phyloP scores from a whole-genome alignment of 1,140 invertebrate species.

The Drosophila takahashii region DNA sequence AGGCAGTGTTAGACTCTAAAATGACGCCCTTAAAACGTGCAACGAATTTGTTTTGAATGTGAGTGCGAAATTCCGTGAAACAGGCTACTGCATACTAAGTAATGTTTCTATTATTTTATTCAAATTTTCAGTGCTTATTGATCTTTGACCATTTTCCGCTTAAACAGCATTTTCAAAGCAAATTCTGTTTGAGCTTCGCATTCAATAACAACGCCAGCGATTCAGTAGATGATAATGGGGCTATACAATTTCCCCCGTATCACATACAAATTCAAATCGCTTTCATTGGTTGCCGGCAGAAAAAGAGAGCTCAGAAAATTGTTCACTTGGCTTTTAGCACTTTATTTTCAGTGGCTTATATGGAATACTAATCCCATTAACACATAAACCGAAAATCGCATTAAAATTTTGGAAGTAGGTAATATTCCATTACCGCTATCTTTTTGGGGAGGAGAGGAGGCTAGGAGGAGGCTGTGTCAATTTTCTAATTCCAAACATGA shows the following conservation, averaged over 20 bases:
- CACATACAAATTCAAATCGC: conserved; percentile 34
- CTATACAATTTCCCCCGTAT: conserved; percentile 11
- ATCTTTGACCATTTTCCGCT: background rate
- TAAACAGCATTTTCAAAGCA: background rate
- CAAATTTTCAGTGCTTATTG: background rate
- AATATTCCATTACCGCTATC: conserved; percentile 54
- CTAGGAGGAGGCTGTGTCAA: conserved; percentile 10
- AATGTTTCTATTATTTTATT: background rate
- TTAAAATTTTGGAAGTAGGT: conserved; percentile 33
- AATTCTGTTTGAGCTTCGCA: background rate
- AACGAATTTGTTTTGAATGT: background rate
- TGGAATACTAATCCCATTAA: conserved; percentile 58
- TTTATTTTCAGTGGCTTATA: conserved; percentile 29
- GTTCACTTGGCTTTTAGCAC: conserved; percentile 47
- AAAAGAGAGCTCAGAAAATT: conserved; percentile 9
- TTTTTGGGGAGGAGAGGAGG: background rate
- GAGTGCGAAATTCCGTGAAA: background rate
- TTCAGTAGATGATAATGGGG: background rate
- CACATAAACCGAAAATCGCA: conserved; percentile 48
- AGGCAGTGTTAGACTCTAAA: background rate
- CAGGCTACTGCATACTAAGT: background rate
- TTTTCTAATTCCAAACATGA: conserved; percentile 51
- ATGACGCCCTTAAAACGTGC: background rate
- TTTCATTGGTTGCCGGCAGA: conserved; percentile 7
- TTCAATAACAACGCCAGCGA: conserved; percentile 8